Evolutionary conservation across 2,888 invertebrate species (phyloP).

Genomic region (Agrotis puta): DNA sequence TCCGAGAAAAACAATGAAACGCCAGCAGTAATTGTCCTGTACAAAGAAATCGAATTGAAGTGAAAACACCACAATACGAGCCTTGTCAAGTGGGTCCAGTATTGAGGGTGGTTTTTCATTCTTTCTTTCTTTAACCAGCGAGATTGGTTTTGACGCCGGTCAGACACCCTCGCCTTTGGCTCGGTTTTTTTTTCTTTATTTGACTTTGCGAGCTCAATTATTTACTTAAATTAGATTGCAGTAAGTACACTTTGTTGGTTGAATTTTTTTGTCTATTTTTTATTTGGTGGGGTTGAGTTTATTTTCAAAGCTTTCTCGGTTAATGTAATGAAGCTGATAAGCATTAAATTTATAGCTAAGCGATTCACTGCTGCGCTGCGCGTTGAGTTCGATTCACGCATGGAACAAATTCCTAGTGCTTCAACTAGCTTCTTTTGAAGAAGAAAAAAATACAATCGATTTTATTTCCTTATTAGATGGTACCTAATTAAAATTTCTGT

Average conservation of each 20-base stretch:
- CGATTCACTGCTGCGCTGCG: too few species aligned
- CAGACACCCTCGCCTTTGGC: conserved; percentile 31
- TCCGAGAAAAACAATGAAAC: conserved; percentile 46
- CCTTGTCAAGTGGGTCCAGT: conserved; percentile 48
- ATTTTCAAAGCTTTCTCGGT: conserved; percentile 38
- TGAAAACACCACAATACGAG: conserved; percentile 49
- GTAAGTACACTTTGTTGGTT: conserved; percentile 40
- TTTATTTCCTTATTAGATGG: conserved; percentile 6
- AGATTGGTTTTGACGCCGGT: conserved; percentile 62
- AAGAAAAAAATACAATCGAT: conserved; percentile 11
- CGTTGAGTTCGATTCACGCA: too few species aligned
- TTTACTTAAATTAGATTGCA: conserved; percentile 57
- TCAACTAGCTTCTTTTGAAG: too few species aligned
- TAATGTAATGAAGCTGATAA: conserved; percentile 24
- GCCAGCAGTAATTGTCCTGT: conserved; percentile 48
- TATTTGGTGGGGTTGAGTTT: conserved; percentile 40
- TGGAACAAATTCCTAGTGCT: too few species aligned
- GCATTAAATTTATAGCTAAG: conserved; percentile 10
- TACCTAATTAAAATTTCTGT: background rate
- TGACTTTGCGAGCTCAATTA: conserved; percentile 33
- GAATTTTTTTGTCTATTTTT: conserved; percentile 2
- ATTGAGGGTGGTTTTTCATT: conserved; percentile 23
- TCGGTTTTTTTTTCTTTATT: conserved; percentile 35
- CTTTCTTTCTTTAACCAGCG: conserved; percentile 38
- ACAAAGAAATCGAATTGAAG: conserved; percentile 59